These are phyloP conservation scores for Esperia sulphurella DNA, from an alignment of 2,888 invertebrate genomes.

Conservation along the genomic window DNA sequence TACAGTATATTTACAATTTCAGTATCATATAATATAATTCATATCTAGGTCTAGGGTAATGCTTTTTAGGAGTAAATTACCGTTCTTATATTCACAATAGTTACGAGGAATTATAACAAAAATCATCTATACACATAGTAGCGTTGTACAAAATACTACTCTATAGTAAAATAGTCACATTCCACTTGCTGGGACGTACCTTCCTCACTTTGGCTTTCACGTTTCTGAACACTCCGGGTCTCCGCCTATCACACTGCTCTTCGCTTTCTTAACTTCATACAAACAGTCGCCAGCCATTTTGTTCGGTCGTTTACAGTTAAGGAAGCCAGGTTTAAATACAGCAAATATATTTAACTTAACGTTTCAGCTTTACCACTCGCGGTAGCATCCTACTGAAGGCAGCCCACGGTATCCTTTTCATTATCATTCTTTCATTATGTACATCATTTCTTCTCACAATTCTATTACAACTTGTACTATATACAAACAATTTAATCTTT, in stretches of 20 bases:
- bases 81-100: slow-evolving; percentile 72
- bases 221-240: slow-evolving; percentile 6
- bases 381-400: slow-evolving; percentile 30
- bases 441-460: slow-evolving; percentile 64
- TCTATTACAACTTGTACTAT: slow-evolving; percentile 77
- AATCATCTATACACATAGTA: slow-evolving; percentile 71
- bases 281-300: slow-evolving; percentile 49
- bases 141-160: slow-evolving; percentile 74
- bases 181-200: slow-evolving; percentile 41
- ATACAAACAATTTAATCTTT: slow-evolving; percentile 73
- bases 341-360: slow-evolving; percentile 64
- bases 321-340: slow-evolving; percentile 70
- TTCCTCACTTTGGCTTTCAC: slow-evolving; percentile 36
- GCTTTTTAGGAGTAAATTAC: slow-evolving; percentile 63
- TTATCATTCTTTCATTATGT: slow-evolving; percentile 63
- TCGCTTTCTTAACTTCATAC: slow-evolving; percentile 15
- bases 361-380: slow-evolving; percentile 39
- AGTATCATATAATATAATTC: slow-evolving; percentile 68
- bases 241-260: slow-evolving; percentile 35
- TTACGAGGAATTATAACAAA: slow-evolving; percentile 59
- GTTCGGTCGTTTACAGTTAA: slow-evolving; percentile 59
- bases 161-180: slow-evolving; percentile 48
- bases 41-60: slow-evolving; percentile 67
- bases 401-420: slow-evolving; percentile 34
- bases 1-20: slow-evolving; percentile 77